phyloP scores from a whole-genome alignment of 2,888 invertebrate genomes.

The Drosophila formosana region DNA sequence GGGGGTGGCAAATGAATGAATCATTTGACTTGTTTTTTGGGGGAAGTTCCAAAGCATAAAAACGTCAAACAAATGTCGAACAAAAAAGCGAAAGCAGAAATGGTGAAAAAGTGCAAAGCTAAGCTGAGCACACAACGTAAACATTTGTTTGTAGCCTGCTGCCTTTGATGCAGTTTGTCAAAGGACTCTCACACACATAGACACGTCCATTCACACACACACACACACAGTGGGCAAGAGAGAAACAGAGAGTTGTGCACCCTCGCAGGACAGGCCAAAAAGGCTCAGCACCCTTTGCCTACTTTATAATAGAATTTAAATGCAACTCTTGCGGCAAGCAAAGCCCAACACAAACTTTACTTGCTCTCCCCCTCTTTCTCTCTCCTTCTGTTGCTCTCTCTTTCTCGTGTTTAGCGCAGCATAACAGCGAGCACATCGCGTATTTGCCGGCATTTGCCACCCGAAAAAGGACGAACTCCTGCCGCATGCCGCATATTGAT shows the following conservation, averaged over 20 bases:
- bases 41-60: conserved; percentile 7
- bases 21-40: conserved; percentile 15
- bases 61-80: conserved; percentile 4
- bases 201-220: conserved; percentile 9
- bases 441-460: conserved; percentile 47
- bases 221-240: neutral
- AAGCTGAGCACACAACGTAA: conserved; percentile 38
- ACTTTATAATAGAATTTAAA: conserved; percentile 75
- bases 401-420: conserved; percentile 49
- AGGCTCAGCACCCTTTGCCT: conserved; percentile 37
- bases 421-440: conserved; percentile 33
- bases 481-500: conserved; percentile 58
- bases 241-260: conserved; percentile 3
- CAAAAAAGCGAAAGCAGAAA: conserved; percentile 46
- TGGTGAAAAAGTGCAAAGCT: conserved; percentile 30
- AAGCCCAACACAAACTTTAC: conserved; percentile 38
- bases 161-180: conserved; percentile 69
- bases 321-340: conserved; percentile 68
- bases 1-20: conserved; percentile 13
- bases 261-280: conserved; percentile 11
- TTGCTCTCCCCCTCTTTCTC: neutral
- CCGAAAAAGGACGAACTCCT: conserved; percentile 27
- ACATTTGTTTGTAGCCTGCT: conserved; percentile 59
- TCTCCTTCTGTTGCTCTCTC: conserved; percentile 3
- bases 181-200: conserved; percentile 23